Conservation (phyloP, 1,140 invertebrate species). For the Drosophila bipectinata region DNA sequence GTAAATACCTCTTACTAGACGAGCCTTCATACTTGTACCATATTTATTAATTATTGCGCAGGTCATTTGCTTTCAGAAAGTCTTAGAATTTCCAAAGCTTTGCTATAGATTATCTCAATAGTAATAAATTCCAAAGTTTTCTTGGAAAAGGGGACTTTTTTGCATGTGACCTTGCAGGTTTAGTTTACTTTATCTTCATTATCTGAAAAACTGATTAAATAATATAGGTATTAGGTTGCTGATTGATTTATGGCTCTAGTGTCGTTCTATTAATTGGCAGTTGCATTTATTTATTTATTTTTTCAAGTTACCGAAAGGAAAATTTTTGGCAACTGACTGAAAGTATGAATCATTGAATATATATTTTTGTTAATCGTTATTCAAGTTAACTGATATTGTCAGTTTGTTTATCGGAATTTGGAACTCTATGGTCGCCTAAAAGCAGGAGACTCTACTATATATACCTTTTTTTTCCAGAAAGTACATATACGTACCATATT, state of each 20-base stretch:
- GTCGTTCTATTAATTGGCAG: not conserved
- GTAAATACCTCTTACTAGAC: not conserved
- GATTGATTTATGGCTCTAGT: not conserved
- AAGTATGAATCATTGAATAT: conserved; percentile 49
- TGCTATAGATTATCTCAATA: not conserved
- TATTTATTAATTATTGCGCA: not conserved
- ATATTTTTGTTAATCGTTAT: conserved; percentile 26
- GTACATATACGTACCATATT: not conserved
- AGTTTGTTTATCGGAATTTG: conserved; percentile 27
- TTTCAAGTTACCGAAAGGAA: not conserved
- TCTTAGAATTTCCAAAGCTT: not conserved
- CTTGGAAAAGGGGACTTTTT: not conserved
- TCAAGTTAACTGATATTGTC: conserved; percentile 18
- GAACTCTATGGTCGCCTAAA: not conserved
- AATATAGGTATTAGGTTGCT: not conserved
- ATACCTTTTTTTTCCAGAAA: not conserved
- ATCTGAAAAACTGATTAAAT: not conserved
- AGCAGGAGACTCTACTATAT: conserved; percentile 3
- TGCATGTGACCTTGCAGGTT: not conserved
- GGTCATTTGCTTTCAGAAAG: conserved; percentile 8
- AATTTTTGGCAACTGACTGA: not conserved
- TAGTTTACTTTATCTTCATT: not conserved
- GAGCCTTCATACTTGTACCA: not conserved
- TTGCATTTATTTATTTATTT: not conserved
- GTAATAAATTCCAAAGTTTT: no score